Base-by-base conservation (phyloP, 2,113 vertebrate species). In the Eleginops maclovinus region DNA sequence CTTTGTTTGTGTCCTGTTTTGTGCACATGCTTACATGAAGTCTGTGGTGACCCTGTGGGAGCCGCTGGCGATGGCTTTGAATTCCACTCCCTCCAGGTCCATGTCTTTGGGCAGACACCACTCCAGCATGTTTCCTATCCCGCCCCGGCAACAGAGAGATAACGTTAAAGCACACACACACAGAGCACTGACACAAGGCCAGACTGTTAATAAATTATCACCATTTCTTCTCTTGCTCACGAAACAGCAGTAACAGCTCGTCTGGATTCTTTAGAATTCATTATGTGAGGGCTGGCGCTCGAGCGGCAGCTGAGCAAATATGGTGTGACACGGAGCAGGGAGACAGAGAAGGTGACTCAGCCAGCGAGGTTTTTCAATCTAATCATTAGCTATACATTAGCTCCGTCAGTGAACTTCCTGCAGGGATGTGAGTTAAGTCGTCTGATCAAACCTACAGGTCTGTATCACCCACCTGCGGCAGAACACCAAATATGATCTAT, bases 81-180 rank as follows among this genome's bases (percentile, higher is more conserved):
- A 99, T 89, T 98, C 97, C 44, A 99, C 96, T 0, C 97, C 97
- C 70, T 98, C 97, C 68, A 99, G 94, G 86, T 98, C 96, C 78
- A 98, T 95, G 80, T 98, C 97, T 86, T 97, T 96, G 66, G 97
- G 97, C 82, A 98, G 93, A 91, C 97, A 98, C 97, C 97, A 99
- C 83, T 98, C 97, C 50, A 99, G 93, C 94, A 98, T 97, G 92
- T 99, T 99, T 79, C 97, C 97, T 99, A 64, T 58, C 59, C 85
- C 87, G 75, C 53, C 75, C 77, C 72, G 53, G 64, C 55, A 61
- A 67, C 54, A 67, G 17, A 78, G 4, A 47, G 24, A 70, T 7
- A 41, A 61, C 36, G 55, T 56, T 31, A 51, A 58, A 59, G 75
- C 44, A 67, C 0, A 61, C 55, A 61, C 55, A 74, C 17, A 62